These are phyloP conservation scores for Hydrotaea cyrtoneurina DNA, from an alignment of 2,888 invertebrate genomes.

Conservation along the genomic window DNA sequence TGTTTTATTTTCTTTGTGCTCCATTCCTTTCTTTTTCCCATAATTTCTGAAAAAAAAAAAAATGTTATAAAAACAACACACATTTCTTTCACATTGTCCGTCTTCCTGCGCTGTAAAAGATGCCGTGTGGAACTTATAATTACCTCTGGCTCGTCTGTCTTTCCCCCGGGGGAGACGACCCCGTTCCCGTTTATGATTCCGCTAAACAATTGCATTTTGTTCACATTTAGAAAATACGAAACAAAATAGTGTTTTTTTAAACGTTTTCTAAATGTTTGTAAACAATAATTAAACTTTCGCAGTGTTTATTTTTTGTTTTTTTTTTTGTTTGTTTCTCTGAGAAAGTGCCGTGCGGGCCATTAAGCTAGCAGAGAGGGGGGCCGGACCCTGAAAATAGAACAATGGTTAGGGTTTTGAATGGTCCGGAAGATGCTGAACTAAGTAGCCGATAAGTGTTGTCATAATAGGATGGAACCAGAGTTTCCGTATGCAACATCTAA, in stretches of 20 bases:
- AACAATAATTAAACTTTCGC: not conserved
- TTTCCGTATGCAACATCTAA: too few species aligned
- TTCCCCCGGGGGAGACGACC: not conserved
- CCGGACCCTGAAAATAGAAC: too few species aligned
- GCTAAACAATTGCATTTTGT: not conserved
- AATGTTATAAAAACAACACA: not conserved
- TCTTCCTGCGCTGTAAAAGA: too few species aligned
- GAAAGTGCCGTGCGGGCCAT: too few species aligned
- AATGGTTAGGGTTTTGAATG: too few species aligned
- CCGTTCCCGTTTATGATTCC: not conserved
- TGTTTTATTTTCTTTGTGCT: not conserved
- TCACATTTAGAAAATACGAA: not conserved
- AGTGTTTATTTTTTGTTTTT: too few species aligned
- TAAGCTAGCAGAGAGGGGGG: too few species aligned
- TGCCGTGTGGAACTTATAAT: not conserved
- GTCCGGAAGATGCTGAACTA: too few species aligned
- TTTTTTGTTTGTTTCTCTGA: too few species aligned
- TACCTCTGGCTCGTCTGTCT: not conserved
- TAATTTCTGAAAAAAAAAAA: not conserved
- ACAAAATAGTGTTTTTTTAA: not conserved
- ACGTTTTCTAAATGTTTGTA: not conserved
- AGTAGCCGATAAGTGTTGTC: too few species aligned
- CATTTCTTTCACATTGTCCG: not conserved
- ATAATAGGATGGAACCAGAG: too few species aligned
- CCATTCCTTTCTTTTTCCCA: constrained; percentile 26